Evolutionary conservation across 1,140 invertebrate species (phyloP).

Genomic region (Rhagoletis pomonella): DNA sequence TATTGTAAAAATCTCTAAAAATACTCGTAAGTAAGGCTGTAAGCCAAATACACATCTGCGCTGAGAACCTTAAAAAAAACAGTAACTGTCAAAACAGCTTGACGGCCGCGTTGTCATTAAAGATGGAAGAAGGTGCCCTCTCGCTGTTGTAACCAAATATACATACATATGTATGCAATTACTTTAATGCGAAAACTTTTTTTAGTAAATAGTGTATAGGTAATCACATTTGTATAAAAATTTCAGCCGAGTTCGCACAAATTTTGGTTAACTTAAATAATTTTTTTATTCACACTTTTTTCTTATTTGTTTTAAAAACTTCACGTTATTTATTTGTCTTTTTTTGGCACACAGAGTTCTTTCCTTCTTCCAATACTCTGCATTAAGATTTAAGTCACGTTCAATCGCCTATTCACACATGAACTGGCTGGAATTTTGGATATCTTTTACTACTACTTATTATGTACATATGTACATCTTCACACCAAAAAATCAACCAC

Average conservation of each 20-base stretch:
- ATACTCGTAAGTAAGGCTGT: background rate
- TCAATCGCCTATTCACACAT: slow-evolving; percentile 3
- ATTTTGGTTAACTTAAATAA: background rate
- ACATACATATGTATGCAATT: no score
- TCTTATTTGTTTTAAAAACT: slow-evolving; percentile 2
- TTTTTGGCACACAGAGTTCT: background rate
- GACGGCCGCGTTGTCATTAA: no score
- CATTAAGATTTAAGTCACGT: slow-evolving; percentile 23
- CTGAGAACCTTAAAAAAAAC: no score
- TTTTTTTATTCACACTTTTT: background rate
- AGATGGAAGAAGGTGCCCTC: no score
- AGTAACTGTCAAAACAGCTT: no score
- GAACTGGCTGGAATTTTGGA: background rate
- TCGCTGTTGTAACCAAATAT: no score
- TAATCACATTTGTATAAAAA: no score
- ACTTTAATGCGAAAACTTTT: no score
- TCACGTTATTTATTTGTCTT: background rate
- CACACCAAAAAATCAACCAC: no score
- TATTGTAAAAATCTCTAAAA: background rate
- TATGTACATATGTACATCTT: no score
- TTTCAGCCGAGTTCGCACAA: no score
- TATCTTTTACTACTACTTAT: background rate
- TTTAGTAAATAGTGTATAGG: no score
- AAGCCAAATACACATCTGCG: background rate
- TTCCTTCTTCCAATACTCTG: background rate